Conservation (phyloP, 2,113 vertebrate genomes). For the Chlorodrepanis virens region DNA sequence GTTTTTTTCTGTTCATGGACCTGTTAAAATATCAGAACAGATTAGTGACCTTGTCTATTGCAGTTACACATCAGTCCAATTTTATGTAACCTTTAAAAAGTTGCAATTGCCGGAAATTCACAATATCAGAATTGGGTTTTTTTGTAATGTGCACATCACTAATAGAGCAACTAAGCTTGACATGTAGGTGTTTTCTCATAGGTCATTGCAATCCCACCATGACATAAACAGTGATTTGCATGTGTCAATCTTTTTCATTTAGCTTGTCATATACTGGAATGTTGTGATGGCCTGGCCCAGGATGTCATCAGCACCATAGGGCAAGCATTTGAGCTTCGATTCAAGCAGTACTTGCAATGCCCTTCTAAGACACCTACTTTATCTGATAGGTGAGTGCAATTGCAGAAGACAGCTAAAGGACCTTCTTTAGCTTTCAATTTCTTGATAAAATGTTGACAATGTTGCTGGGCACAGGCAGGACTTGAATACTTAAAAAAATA, state of each 20-base stretch:
- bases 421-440: background rate
- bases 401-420: background rate
- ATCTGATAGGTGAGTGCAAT: constrained; percentile 83
- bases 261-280: constrained; percentile 98
- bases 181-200: background rate
- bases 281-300: constrained; percentile 90
- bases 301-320: constrained; percentile 95
- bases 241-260: background rate
- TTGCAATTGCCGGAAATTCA: background rate
- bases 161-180: background rate
- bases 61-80: background rate
- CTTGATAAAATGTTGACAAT: background rate
- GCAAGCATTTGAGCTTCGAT: constrained; percentile 96
- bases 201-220: background rate
- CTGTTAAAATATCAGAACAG: background rate
- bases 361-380: constrained; percentile 86
- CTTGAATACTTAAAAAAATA: background rate
- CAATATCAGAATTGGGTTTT: background rate
- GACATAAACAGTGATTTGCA: background rate
- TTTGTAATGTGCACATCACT: background rate
- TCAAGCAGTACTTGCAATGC: constrained; percentile 94
- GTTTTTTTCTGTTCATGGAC: background rate
- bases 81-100: background rate
- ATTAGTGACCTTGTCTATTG: background rate
- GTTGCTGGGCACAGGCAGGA: background rate